phyloP scores from a whole-genome alignment of 2,113 vertebrate species.

The Azemiops feae region DNA sequence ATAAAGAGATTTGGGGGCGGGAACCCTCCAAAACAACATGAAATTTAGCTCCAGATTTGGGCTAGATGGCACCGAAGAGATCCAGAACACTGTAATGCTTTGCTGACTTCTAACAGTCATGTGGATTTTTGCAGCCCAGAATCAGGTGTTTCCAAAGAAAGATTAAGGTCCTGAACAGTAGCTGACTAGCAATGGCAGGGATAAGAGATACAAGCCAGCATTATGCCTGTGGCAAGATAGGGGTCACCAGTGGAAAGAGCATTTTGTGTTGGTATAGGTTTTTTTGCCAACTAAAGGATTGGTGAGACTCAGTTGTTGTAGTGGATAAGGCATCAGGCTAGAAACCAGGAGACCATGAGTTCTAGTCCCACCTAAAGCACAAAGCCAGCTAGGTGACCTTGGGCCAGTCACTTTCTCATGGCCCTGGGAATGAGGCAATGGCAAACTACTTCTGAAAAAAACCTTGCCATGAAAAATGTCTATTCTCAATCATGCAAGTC shows the following conservation, averaged over 20 bases:
- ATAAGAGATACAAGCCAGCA: neutral
- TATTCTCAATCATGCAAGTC: no score
- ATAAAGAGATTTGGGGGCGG: neutral
- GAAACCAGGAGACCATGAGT: neutral
- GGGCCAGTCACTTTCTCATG: neutral
- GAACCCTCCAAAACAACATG: neutral
- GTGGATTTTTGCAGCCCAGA: neutral
- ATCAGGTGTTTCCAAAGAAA: neutral
- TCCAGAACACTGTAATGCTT: neutral
- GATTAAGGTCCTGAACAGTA: neutral
- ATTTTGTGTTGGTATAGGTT: neutral
- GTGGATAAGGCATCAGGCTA: neutral
- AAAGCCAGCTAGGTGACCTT: neutral
- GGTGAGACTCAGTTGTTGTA: neutral
- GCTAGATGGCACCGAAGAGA: neutral
- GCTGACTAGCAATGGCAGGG: neutral
- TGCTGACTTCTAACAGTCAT: neutral
- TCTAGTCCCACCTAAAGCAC: neutral
- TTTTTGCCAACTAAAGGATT: neutral
- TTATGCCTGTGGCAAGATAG: neutral
- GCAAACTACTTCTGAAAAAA: neutral
- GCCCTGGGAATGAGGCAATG: neutral
- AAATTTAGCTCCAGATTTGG: neutral
- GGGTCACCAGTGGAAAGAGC: neutral
- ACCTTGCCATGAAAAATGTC: neutral